Conservation (phyloP, 2,797 vertebrate species). For the Enteromius viviparus region DNA sequence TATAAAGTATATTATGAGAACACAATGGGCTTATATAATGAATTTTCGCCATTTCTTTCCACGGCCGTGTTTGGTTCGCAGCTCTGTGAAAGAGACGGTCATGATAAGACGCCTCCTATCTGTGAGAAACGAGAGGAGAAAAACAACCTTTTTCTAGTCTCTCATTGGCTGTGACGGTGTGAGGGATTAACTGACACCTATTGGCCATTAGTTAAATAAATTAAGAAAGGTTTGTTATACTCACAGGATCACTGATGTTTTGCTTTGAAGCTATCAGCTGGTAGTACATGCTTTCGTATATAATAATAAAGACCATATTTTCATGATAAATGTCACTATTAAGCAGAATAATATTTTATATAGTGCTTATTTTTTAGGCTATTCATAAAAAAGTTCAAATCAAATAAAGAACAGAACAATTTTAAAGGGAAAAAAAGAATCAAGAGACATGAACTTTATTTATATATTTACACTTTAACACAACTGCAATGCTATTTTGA, state of each 20-base stretch:
- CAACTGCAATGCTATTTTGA: background rate
- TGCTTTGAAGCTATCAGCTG: background rate
- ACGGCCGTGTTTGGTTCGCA: background rate
- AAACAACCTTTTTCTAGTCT: background rate
- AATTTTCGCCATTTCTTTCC: background rate
- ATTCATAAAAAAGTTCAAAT: background rate
- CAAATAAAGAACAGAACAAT: background rate
- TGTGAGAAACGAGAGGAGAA: background rate
- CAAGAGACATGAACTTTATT: background rate
- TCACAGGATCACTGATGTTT: background rate
- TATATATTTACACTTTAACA: background rate
- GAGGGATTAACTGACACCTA: background rate
- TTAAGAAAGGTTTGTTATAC: background rate
- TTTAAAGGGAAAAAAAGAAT: background rate
- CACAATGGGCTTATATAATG: background rate
- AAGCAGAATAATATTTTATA: background rate
- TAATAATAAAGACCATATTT: background rate
- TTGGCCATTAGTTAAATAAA: slow-evolving; percentile 12
- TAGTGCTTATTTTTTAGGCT: background rate
- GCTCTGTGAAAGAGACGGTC: background rate
- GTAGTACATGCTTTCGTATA: background rate
- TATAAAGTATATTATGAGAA: background rate
- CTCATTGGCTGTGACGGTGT: slow-evolving; percentile 20
- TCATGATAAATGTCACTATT: background rate
- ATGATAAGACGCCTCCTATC: slow-evolving; percentile 19